phyloP scores from a whole-genome alignment of 2,888 invertebrate species.

The Erebia aethiops region DNA sequence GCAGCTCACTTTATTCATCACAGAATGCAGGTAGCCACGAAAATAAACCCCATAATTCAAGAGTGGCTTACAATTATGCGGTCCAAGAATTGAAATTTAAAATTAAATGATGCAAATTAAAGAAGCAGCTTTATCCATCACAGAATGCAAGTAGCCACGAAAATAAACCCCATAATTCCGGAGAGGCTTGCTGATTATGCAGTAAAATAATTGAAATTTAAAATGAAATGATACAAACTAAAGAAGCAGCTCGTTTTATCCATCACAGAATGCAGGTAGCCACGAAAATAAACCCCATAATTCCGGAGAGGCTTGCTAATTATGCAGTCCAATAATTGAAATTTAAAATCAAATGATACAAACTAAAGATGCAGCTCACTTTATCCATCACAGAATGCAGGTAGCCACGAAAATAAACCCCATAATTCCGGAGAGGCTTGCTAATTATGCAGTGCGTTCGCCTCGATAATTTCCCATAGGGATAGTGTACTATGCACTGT shows the following conservation, averaged over 20 bases:
- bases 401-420: constrained; percentile 43
- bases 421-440: constrained; percentile 54
- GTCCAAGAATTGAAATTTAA: too few species aligned
- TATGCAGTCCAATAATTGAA: too few species aligned
- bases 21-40: constrained; percentile 25
- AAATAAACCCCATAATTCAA: constrained; percentile 52
- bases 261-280: constrained; percentile 20
- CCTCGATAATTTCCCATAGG: constrained; percentile 79
- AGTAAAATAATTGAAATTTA: too few species aligned
- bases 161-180: constrained; percentile 52
- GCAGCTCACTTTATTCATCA: background rate
- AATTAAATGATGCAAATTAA: too few species aligned
- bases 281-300: constrained; percentile 50
- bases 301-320: constrained; percentile 32
- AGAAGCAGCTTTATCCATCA: constrained; percentile 1
- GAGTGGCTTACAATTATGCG: too few species aligned
- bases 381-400: constrained; percentile 15
- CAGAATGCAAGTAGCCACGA: constrained; percentile 25
- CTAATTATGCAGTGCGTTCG: constrained; percentile 81
- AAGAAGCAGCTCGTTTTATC: background rate
- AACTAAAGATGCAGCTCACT: background rate
- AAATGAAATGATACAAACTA: too few species aligned
- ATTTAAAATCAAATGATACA: too few species aligned
- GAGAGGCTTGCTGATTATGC: too few species aligned
- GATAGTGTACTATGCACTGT: constrained; percentile 70